These are phyloP conservation scores for Syndactyla subalaris DNA, from an alignment of 2,797 vertebrate genomes.

Conservation along the genomic window DNA sequence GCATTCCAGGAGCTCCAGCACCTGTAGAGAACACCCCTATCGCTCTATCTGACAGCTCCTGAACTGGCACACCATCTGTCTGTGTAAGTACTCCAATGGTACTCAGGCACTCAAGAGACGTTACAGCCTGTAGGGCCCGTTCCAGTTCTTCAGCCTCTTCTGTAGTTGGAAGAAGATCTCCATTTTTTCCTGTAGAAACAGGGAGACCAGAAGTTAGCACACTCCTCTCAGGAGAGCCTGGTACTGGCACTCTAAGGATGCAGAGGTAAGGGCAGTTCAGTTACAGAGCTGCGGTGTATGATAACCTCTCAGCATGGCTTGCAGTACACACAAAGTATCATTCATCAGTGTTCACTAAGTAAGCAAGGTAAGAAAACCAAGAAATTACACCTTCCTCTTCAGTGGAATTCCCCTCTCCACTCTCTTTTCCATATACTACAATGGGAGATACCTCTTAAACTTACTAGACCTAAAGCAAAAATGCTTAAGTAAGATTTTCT, in stretches of 20 bases:
- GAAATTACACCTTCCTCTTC: not conserved
- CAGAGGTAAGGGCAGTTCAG: not conserved
- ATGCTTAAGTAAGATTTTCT: not conserved
- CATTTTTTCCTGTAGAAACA: slow-evolving; percentile 90
- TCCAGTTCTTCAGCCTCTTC: slow-evolving; percentile 99
- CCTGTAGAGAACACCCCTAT: slow-evolving; percentile 90
- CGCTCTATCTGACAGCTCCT: slow-evolving; percentile 86
- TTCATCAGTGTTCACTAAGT: not conserved
- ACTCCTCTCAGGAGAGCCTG: not conserved
- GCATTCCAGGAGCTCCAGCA: slow-evolving; percentile 86
- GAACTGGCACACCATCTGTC: slow-evolving; percentile 86
- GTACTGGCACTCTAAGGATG: not conserved
- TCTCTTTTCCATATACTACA: not conserved
- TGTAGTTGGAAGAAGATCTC: slow-evolving; percentile 95
- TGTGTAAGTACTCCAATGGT: slow-evolving; percentile 93
- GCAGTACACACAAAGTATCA: not conserved
- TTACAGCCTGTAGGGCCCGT: slow-evolving; percentile 96
- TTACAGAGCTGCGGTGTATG: not conserved
- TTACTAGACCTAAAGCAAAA: not conserved
- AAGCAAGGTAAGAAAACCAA: not conserved
- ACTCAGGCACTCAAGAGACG: slow-evolving; percentile 95
- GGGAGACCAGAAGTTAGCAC: not conserved
- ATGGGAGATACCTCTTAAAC: not conserved
- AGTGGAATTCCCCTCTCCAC: not conserved
- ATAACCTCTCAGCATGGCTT: not conserved